Base-by-base conservation (phyloP, 2,888 invertebrate genomes). In the Epiblema foenella region DNA sequence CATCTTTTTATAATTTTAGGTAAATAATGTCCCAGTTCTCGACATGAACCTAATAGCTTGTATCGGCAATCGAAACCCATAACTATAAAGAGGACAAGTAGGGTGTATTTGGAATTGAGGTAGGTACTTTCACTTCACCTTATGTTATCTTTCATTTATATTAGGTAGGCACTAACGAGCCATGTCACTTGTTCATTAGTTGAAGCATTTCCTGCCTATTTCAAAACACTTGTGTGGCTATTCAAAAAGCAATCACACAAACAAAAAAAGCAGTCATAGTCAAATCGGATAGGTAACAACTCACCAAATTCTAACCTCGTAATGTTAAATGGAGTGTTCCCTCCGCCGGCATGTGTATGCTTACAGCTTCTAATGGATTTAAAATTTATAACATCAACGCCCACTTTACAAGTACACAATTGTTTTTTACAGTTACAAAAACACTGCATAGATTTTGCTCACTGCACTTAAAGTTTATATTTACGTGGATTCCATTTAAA, bases 241-340 rank as follows among this genome's bases (percentile, higher is more conserved):
- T 4, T 7, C 2, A 18, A 42, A 70, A 70, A 56, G 15, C 52
- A 60, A 59, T 65, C 33, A 54, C 58, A 68, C 37, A 59, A 52
- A 56, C 37, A 67, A 70, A 54, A 68, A 57, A 52, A 78, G 81
- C 78, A 77, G 76, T 79, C 77, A 81, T 82, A 82, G 81, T 79
- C 79, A 80, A 89, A 88, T 86, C 81, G 80, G 79, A 78, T 78
- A 84, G 84, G 86, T 85, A 87, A 88, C 89, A 91, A 89, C 85
- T 93, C 91, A 92, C 84, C 88, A 85, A 89, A 88, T 93, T 89
- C 89, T 87, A 91, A 88, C 88, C 90, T 93, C 93, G 84, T 93
- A 92, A 93, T 87, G 91, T 93, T 93, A 89, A 93, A 93, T 93
- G 93, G 89, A 90, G 87, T 89, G 92, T 81, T 76, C 79, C 78